Base-by-base conservation (phyloP, 1,140 invertebrate species). In the Pseudobourletiella spinata region DNA sequence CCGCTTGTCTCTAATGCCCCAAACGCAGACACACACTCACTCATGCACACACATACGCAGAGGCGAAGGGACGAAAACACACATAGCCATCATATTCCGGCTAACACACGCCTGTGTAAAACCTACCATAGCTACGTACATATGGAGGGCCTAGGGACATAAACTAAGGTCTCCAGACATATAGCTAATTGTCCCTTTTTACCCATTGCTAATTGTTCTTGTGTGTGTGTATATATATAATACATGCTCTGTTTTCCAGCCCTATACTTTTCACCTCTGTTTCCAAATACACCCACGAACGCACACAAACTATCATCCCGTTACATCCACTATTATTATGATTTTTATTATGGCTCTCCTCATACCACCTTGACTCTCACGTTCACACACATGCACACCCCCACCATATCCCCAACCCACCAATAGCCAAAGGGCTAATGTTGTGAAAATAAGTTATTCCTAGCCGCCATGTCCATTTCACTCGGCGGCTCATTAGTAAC, bases 161-260 rank as follows among this genome's bases (percentile, higher is more conserved):
- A n/a, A 55, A 55, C 30, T 55, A 29, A 55, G 39, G 16, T 57
- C 22, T 57, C 3, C 14, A 59, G 6, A 46, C 0, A 4, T 39
- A n/a, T 29, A 0, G 26, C 43, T 59, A 59, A 59, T 59, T 59
- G 57, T 59, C 15, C 26, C 30, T 46, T 50, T 44, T 39, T 35
- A 15, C 51, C 39, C 25, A 28, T 62, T 46, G 35, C 60, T 62
- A 62, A 62, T 62, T 62, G 60, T 25, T 56, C 43, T 46, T 20
- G n/a, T n/a, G n/a, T n/a, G n/a, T n/a, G n/a, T n/a, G n/a, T n/a
- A n/a, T n/a, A n/a, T n/a, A n/a, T n/a, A n/a, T n/a, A n/a, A n/a
- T 8, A 11, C 11, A 28, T 54, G 11, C 51, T 25, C 51, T 28
- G 14, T 25, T 11, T 14, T 50, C 46, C 8, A 50, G n/a, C n/a